phyloP scores from a whole-genome alignment of 1,140 invertebrate genomes.

The Leptinotarsa defecta region DNA sequence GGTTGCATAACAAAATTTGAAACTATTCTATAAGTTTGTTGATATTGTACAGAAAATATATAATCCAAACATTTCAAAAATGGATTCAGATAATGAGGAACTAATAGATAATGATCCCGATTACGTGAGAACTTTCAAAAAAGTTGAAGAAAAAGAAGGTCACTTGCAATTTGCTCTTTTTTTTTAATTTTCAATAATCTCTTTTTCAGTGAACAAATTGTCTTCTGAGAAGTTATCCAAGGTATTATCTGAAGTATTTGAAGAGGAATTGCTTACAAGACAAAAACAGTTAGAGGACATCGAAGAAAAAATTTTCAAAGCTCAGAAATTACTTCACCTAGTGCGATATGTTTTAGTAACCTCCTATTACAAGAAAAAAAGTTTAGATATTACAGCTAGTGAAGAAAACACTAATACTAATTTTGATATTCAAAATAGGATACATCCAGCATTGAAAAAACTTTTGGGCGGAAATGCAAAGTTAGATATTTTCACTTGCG shows the following conservation, averaged over 20 bases:
- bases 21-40: no score
- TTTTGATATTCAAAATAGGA: slow-evolving; percentile 60
- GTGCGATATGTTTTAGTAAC: slow-evolving; percentile 71
- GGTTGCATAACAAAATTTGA: no score
- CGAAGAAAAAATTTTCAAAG: slow-evolving; percentile 64
- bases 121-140: slow-evolving; percentile 46
- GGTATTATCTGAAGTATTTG: slow-evolving; percentile 49
- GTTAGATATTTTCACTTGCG: slow-evolving; percentile 53
- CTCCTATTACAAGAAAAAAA: slow-evolving; percentile 71
- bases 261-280: slow-evolving; percentile 46
- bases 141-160: slow-evolving; percentile 48
- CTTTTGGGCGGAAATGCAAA: slow-evolving; percentile 64
- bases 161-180: not conserved
- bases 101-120: slow-evolving; percentile 47
- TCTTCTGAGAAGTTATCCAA: slow-evolving; percentile 43
- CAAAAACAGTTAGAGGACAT: slow-evolving; percentile 58
- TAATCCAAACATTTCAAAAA: slow-evolving; percentile 13
- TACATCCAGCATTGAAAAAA: slow-evolving; percentile 75
- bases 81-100: slow-evolving; percentile 11
- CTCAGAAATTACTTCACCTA: slow-evolving; percentile 69
- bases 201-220: slow-evolving; percentile 44
- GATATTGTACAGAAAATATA: no score
- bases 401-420: slow-evolving; percentile 27
- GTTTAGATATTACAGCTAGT: slow-evolving; percentile 58
- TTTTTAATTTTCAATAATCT: no score